These are phyloP conservation scores for Elgonia sp. DNA, from an alignment of 2,888 invertebrate species.

Conservation along the genomic window DNA sequence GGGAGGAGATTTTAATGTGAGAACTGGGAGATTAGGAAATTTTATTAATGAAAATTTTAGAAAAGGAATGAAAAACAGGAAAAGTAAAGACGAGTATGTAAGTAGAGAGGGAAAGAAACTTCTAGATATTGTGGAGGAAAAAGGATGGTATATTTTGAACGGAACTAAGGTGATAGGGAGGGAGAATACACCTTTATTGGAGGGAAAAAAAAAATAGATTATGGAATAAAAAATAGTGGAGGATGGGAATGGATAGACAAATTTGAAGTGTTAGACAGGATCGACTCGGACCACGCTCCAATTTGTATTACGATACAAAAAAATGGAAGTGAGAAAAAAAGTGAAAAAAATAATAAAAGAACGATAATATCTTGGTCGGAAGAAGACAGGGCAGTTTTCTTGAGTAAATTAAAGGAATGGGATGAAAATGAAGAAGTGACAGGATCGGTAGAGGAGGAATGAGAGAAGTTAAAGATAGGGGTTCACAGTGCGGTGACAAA, in stretches of 20 bases:
- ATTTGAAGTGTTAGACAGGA: neutral
- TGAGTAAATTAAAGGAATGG: neutral
- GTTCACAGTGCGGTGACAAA: neutral
- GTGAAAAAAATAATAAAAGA: neutral
- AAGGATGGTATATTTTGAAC: neutral
- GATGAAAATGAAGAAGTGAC: neutral
- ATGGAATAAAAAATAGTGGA: neutral
- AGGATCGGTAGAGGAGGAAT: neutral
- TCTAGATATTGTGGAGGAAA: neutral
- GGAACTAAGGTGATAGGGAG: neutral
- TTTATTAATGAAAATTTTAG: neutral
- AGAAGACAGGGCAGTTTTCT: neutral
- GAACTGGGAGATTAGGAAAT: neutral
- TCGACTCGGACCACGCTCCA: neutral
- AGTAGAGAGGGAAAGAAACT: neutral
- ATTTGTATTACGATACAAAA: neutral
- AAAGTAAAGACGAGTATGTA: neutral
- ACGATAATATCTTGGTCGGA: neutral
- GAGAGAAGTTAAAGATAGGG: neutral
- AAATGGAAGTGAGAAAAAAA: neutral
- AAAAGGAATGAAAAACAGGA: neutral
- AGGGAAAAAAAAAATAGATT: neutral
- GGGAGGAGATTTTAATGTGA: conserved; percentile 1
- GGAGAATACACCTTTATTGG: neutral
- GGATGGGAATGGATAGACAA: neutral